Percentiles rank a stretch among this genome's conserved stretches.
Conservation (phyloP, 2,113 vertebrate genomes). For the Cottus gobio region DNA sequence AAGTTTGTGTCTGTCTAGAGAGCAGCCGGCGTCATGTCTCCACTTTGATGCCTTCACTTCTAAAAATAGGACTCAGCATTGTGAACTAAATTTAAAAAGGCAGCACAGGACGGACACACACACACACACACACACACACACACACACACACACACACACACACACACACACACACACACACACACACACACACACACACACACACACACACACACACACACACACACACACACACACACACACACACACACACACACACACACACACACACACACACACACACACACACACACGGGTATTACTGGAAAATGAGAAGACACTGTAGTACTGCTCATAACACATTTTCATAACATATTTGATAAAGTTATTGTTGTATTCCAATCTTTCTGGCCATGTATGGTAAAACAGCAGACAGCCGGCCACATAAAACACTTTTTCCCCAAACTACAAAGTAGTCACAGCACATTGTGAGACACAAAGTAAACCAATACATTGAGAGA, state of each 20-base stretch:
- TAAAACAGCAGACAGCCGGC: conserved; percentile 42
- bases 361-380: conserved; percentile 48
- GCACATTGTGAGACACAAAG: conserved; percentile 2
- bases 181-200: not conserved
- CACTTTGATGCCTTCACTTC: conserved; percentile 71
- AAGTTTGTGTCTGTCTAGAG: conserved; percentile 56
- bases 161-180: not conserved
- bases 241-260: not conserved
- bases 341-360: not conserved
- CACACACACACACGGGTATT: not conserved
- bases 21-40: conserved; percentile 66
- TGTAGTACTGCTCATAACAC: conserved; percentile 7
- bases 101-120: conserved; percentile 46
- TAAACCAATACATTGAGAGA: not conserved
- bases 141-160: not conserved
- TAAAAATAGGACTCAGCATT: conserved; percentile 81
- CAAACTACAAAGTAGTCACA: conserved; percentile 32
- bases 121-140: conserved; percentile 14
- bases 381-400: conserved; percentile 63
- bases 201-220: not conserved
- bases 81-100: conserved; percentile 68
- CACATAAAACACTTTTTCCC: conserved; percentile 30
- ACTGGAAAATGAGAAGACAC: conserved; percentile 8
- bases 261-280: not conserved
- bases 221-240: conserved; percentile 25